Conservation (phyloP, 2,888 invertebrate species). For the Agrochola circellaris region DNA sequence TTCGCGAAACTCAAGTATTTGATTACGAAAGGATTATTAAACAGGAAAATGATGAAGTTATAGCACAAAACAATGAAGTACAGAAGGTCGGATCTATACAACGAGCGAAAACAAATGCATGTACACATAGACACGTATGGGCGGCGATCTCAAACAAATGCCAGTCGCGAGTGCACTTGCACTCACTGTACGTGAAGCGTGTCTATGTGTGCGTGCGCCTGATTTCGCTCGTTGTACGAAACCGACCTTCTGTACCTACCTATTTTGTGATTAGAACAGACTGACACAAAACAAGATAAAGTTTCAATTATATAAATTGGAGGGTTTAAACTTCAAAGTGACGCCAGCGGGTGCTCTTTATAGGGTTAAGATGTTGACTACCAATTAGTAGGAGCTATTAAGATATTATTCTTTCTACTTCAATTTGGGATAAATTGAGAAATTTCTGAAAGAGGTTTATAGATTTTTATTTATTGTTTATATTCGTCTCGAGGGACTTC, state of each 20-base stretch:
- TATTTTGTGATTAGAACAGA: slow-evolving; percentile 33
- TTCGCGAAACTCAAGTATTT: slow-evolving; percentile 59
- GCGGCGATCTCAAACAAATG: neutral
- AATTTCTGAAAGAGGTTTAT: slow-evolving; percentile 14
- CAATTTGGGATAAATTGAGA: slow-evolving; percentile 20
- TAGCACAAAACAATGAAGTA: neutral
- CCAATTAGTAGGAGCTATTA: slow-evolving; percentile 73
- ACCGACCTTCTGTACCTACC: neutral
- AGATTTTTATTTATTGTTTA: neutral
- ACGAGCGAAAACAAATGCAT: neutral
- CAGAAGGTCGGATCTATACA: neutral
- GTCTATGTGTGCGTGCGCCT: neutral
- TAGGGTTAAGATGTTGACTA: slow-evolving; percentile 70
- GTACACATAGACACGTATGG: neutral
- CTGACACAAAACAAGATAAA: slow-evolving; percentile 75
- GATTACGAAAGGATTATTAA: slow-evolving; percentile 65
- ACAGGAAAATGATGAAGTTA: slow-evolving; percentile 68
- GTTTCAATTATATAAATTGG: slow-evolving; percentile 83
- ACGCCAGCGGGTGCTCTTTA: slow-evolving; percentile 74
- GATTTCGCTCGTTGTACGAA: neutral
- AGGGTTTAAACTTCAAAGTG: slow-evolving; percentile 81
- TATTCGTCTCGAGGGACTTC: neutral
- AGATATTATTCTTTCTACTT: slow-evolving; percentile 62
- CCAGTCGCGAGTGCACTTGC: neutral
- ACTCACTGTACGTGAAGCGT: neutral